Evolutionary conservation across 1,140 invertebrate species (phyloP), one percentile per base, ranked within the genome.

Genomic region (Drosophila ficusphila): DNA sequence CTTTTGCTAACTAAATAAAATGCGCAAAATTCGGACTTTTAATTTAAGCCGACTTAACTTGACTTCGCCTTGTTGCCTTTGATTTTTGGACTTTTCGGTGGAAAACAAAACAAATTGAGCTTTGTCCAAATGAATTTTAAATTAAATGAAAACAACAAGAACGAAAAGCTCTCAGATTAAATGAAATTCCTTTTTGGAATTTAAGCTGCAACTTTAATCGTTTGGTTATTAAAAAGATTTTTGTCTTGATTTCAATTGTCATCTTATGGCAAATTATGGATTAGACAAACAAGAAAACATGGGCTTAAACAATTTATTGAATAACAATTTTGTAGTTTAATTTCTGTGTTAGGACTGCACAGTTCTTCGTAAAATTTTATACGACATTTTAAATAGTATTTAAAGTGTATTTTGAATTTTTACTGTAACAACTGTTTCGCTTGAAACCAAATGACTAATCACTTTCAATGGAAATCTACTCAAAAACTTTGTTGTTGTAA

Each of bases 401-500:
- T 42, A 1, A 19, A 31, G 34, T 78, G 57, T 27, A 38, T 57
- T 16, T 57, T 25, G 14, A 14, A 56, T 60, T 33, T 58, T 44
- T 54, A 60, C 38, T 33, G 23, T 34, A 53, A 36, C 73, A 70
- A 38, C 33, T 70, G 33, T 70, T 76, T 76, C 12, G 25, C 31
- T 39, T 39, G 36, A 5, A 33, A 11, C 14, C 38, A 36, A 56
- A 60, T 72, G 60, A 78, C 73, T 72, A 78, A 78, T 78, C 49
- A 53, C 48, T 51, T 61, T 67, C 38, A 8, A 29, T 54, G 23
- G 39, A 71, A 41, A 25, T 39, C 19, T 29, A 65, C 3, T 16
- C 25, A 48, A 67, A 47, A 38, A 39, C 4, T 39, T 49, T 31
- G 7, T 23, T 11, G 41, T 25, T 48, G 57, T 64, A 49, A 64